Base-by-base conservation (phyloP, 2,113 vertebrate genomes). In the Hemiprocne comata region DNA sequence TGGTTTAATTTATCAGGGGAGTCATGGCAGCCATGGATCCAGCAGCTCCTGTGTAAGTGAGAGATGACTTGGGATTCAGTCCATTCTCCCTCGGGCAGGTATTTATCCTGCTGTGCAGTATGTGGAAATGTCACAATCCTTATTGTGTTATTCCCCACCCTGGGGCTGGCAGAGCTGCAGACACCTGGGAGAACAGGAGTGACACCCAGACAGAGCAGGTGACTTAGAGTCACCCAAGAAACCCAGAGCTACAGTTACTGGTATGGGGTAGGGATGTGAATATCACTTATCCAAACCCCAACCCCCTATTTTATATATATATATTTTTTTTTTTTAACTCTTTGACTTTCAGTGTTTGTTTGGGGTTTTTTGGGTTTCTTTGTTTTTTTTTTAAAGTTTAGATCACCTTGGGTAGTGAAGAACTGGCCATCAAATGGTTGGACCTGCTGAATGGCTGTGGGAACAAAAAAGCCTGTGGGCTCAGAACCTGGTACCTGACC, bases 121-220 rank as follows among this genome's bases (percentile, higher is more conserved):
- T 1, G 17, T 26, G 55, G 40, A 25, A 2, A 9, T 51, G 11
- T 57, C 83, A 21, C 31, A 4, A 2, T 4, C 1, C 0, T 33
- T 21, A 24, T 3, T 16, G 23, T 3, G 1, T 44, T 38, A 11
- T 5, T 78, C 13, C 46, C 51, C 51, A 6, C 24, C 1, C 1
- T 7, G 9, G 31, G 40, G 46, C 23, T 29, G 13, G 20, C 62
- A 6, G 34, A 6, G 36, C 46, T 7, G 38, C 48, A 6, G 67
- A 36, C 42, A 6, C 38, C 2, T 6, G 0, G 26, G 9, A 26
- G 31, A 40, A 33, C 67, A 11, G 2, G 23, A 26, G 20, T 6
- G 38, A 36, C n/a, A 76, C 36, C 40, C 44, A 3, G 48, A 7
- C 31, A 44, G 36, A 17, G 46, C 1, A 7, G 15, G 31, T 9